phyloP scores from a whole-genome alignment of 2,797 vertebrate genomes.

The Dallia pectoralis region DNA sequence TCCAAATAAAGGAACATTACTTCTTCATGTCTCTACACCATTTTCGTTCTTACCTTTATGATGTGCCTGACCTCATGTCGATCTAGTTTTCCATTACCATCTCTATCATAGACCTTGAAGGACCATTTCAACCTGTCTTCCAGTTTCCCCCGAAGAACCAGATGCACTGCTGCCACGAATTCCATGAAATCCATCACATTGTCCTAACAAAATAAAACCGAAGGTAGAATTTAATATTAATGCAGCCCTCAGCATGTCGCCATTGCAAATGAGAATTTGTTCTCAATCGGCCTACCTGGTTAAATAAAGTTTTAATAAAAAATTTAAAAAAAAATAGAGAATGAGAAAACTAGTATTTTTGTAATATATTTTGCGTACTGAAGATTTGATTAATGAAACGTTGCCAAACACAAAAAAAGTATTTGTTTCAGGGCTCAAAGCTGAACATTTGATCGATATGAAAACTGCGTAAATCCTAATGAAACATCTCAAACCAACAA shows the following conservation, averaged over 20 bases:
- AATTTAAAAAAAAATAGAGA: too few relatives aligned
- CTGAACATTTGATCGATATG: too few relatives aligned
- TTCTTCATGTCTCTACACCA: background rate
- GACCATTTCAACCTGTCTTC: slow-evolving; percentile 60
- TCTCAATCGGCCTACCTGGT: too few relatives aligned
- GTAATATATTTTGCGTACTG: too few relatives aligned
- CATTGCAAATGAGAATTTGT: too few relatives aligned
- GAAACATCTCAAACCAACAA: too few relatives aligned
- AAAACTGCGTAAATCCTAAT: background rate
- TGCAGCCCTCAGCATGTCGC: background rate
- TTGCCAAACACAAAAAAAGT: too few relatives aligned
- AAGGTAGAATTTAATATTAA: background rate
- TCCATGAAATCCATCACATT: slow-evolving; percentile 57
- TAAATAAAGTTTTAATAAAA: too few relatives aligned
- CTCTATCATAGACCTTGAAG: slow-evolving; percentile 60
- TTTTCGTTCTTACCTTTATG: slow-evolving; percentile 42
- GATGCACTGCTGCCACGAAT: slow-evolving; percentile 57
- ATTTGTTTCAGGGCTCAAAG: too few relatives aligned
- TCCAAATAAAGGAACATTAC: too few relatives aligned
- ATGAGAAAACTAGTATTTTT: background rate
- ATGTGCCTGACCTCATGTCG: slow-evolving; percentile 51
- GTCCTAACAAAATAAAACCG: slow-evolving; percentile 51
- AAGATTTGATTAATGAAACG: too few relatives aligned
- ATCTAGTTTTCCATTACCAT: slow-evolving; percentile 56
- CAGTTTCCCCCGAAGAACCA: slow-evolving; percentile 53